These are phyloP conservation scores for Diabrotica balteata DNA, from an alignment of 2,888 invertebrate genomes.

Conservation along the genomic window DNA sequence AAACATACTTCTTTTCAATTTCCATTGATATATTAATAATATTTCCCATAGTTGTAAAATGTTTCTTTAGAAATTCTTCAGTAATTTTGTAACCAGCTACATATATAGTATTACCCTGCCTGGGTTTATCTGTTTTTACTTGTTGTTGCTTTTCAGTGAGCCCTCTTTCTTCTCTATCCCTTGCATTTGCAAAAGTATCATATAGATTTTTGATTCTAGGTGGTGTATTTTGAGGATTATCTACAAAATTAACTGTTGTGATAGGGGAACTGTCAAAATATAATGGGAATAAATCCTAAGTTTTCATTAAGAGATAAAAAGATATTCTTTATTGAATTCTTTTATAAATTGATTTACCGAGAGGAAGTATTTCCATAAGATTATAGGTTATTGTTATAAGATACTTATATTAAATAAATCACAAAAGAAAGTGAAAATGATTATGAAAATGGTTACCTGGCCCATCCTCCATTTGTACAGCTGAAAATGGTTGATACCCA, in stretches of 20 bases:
- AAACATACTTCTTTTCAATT: conserved; percentile 76
- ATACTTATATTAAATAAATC: no score
- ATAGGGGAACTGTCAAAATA: no score
- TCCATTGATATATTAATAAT: conserved; percentile 86
- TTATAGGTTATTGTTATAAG: no score
- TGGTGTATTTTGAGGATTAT: conserved; percentile 70
- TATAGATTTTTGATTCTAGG: conserved; percentile 75
- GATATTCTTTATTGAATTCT: no score
- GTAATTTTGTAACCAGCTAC: conserved; percentile 81
- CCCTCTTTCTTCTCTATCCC: conserved; percentile 70
- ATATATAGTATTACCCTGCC: conserved; percentile 83
- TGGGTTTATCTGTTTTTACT: conserved; percentile 69
- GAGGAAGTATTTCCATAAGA: neutral
- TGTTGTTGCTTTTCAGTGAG: conserved; percentile 60
- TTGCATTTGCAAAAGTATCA: conserved; percentile 76
- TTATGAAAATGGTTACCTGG: conserved; percentile 39
- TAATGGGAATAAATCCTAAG: no score
- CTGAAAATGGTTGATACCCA: conserved; percentile 91
- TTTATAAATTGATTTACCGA: neutral
- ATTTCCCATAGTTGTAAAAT: conserved; percentile 75
- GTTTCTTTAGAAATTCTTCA: conserved; percentile 79
- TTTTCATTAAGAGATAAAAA: no score
- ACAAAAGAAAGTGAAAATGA: neutral
- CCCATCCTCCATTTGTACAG: conserved; percentile 79
- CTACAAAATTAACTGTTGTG: conserved; percentile 35